Base-by-base conservation (phyloP, 2,113 vertebrate species). In the Erinaceus europaeus region DNA sequence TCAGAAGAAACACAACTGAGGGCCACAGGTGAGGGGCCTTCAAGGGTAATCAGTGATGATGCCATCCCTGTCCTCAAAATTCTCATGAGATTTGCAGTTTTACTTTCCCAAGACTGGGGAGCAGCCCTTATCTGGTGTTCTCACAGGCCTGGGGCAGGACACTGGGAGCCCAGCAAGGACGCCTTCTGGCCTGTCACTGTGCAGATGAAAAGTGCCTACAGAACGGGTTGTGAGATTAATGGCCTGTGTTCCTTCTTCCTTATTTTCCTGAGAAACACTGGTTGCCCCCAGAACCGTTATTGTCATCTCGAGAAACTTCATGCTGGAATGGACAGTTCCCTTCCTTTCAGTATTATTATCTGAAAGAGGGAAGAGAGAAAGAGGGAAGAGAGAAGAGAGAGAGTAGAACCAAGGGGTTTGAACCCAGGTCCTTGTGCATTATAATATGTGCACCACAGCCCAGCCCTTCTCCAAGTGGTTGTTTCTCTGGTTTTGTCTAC, bases 201-300 rank as follows among this genome's bases (percentile, higher is more conserved):
- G 93, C 88, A 92, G 80, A 94, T 40, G 4, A 93, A 94, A 95
- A 89, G 89, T 93, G 91, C 76, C 77, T 14, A 89, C 77, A 20
- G 84, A 11, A 1, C n/a, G n/a, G 38, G 0, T 3, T 90, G 93
- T 82, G 18, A 89, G 84, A 90, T 87, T 46, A 62, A 87, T 18
- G 34, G 32, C 27, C 34, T 79, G 75, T n/a, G n/a, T 17, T 90
- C 91, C 87, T 89, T 94, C 95, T 95, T 94, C 94, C 94, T 92
- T 55, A 65, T 86, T 95, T 93, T 68, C 84, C 83, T 72, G 73
- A 93, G 34, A 85, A 81, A 91, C 38, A 52, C 4, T 55, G 3
- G 73, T 21, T 11, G 7, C 21, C 13, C 55, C 17, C 18, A 44
- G 61, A 29, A 64, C 34, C 6, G 17, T 13, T 29, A 8, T 1